A percentile compares a stretch with the other conserved stretches of the same genome.
phyloP scores from a whole-genome alignment of 2,113 vertebrate genomes.

The Nothobranchius furzeri region DNA sequence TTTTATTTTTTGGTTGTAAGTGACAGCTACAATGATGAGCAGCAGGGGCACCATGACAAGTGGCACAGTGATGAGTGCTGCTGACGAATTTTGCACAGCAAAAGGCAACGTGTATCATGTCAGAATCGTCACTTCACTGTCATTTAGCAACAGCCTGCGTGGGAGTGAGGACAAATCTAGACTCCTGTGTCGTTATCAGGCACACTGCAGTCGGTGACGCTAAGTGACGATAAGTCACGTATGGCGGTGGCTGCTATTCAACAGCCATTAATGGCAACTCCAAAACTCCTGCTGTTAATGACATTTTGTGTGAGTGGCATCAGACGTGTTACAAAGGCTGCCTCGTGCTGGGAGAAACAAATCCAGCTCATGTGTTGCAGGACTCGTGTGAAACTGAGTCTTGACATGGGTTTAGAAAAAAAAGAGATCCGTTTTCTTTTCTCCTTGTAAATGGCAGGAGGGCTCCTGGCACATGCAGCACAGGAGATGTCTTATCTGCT shows the following conservation, averaged over 20 bases:
- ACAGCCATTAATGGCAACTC: slow-evolving; percentile 16
- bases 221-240: slow-evolving; percentile 51
- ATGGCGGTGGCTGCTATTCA: slow-evolving; percentile 32
- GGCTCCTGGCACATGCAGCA: slow-evolving; percentile 58
- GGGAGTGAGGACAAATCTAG: slow-evolving; percentile 63
- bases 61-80: slow-evolving; percentile 29
- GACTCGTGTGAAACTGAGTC: slow-evolving; percentile 9
- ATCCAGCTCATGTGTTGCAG: slow-evolving; percentile 11
- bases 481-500: slow-evolving; percentile 64
- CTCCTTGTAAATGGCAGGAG: slow-evolving; percentile 54
- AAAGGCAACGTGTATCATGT: slow-evolving; percentile 58
- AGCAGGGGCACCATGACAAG: slow-evolving; percentile 20
- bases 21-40: slow-evolving; percentile 45
- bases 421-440: no score
- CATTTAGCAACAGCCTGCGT: slow-evolving; percentile 61
- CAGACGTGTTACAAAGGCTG: slow-evolving; percentile 24
- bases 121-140: slow-evolving; percentile 64
- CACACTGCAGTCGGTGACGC: slow-evolving; percentile 42
- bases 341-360: slow-evolving; percentile 46
- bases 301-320: slow-evolving; percentile 40
- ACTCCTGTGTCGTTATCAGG: slow-evolving; percentile 49
- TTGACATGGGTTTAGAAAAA: slow-evolving; percentile 10
- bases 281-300: slow-evolving; percentile 25
- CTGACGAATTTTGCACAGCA: slow-evolving; percentile 49
- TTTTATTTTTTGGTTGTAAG: slow-evolving; percentile 14